These are phyloP conservation scores for Drosophila pullipes DNA, from an alignment of 2,888 invertebrate genomes.

Conservation along the genomic window DNA sequence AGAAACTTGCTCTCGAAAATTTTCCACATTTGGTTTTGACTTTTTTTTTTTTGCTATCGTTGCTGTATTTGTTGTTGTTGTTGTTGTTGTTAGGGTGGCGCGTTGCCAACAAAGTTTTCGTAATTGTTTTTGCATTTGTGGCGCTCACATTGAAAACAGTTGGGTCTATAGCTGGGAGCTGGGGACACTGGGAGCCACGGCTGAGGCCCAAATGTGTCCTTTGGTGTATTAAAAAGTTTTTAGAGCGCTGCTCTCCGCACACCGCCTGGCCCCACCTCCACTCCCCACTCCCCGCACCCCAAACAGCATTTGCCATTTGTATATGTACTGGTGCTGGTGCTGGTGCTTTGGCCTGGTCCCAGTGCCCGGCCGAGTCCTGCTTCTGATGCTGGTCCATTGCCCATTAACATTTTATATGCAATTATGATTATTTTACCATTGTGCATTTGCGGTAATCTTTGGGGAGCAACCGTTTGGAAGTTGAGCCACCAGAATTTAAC, in stretches of 20 bases:
- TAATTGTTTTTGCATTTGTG: constrained; percentile 81
- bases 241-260: constrained; percentile 33
- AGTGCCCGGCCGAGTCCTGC: constrained; percentile 4
- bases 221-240: constrained; percentile 82
- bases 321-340: background rate
- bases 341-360: background rate
- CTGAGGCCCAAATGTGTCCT: constrained; percentile 77
- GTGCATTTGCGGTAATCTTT: constrained; percentile 81
- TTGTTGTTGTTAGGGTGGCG: constrained; percentile 43
- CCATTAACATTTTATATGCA: constrained; percentile 81
- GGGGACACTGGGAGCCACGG: constrained; percentile 29
- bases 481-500: constrained; percentile 66
- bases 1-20: constrained; percentile 62
- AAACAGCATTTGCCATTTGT: constrained; percentile 27
- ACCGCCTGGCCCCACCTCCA: constrained; percentile 16
- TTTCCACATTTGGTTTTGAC: constrained; percentile 74
- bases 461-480: constrained; percentile 70
- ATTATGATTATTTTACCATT: constrained; percentile 82
- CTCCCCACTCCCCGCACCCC: too few species aligned
- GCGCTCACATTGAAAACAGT: constrained; percentile 42
- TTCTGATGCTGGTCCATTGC: constrained; percentile 68
- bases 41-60: constrained; percentile 35
- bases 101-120: constrained; percentile 79
- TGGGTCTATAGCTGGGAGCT: constrained; percentile 36
- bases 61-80: constrained; percentile 29